A percentile compares a stretch with the other conserved stretches of the same genome.
These are phyloP conservation scores for Heteromurus nitidus DNA, from an alignment of 2,888 invertebrate genomes.

Conservation along the genomic window DNA sequence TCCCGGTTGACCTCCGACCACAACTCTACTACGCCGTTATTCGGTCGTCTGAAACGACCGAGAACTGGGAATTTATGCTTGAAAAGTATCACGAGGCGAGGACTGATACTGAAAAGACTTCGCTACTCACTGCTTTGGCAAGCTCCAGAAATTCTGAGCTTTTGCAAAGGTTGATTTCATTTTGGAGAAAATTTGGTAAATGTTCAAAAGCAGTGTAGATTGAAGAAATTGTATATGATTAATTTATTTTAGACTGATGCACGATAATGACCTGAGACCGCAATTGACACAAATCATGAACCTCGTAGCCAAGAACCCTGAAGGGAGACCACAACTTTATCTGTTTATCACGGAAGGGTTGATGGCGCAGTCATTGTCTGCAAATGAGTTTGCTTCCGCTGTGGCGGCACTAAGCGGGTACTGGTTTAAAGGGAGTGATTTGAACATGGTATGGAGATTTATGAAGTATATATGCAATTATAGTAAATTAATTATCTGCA, in stretches of 20 bases:
- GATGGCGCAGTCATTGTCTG: neutral
- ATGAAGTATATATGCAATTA: too few species aligned
- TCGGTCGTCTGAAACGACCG: neutral
- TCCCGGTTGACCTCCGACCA: slow-evolving; percentile 55
- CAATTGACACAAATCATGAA: neutral
- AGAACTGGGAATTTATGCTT: slow-evolving; percentile 51
- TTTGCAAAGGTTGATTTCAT: neutral
- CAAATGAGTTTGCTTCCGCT: neutral
- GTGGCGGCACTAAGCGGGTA: slow-evolving; percentile 20
- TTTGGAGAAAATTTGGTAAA: too few species aligned
- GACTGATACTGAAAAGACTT: neutral
- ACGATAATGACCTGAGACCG: neutral
- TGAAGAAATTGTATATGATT: too few species aligned
- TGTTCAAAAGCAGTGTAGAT: too few species aligned
- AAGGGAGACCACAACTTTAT: slow-evolving; percentile 4
- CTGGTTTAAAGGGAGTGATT: neutral
- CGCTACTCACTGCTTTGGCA: slow-evolving; percentile 29
- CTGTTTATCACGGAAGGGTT: slow-evolving; percentile 24
- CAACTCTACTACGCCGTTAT: slow-evolving; percentile 56
- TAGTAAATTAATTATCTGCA: neutral
- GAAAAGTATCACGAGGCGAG: slow-evolving; percentile 30
- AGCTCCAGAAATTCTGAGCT: slow-evolving; percentile 22
- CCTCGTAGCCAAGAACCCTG: slow-evolving; percentile 17
- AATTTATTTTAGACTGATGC: too few species aligned
- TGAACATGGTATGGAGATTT: slow-evolving; percentile 27